Conservation (phyloP, 2,797 vertebrate species). For the Sylvia borin region DNA sequence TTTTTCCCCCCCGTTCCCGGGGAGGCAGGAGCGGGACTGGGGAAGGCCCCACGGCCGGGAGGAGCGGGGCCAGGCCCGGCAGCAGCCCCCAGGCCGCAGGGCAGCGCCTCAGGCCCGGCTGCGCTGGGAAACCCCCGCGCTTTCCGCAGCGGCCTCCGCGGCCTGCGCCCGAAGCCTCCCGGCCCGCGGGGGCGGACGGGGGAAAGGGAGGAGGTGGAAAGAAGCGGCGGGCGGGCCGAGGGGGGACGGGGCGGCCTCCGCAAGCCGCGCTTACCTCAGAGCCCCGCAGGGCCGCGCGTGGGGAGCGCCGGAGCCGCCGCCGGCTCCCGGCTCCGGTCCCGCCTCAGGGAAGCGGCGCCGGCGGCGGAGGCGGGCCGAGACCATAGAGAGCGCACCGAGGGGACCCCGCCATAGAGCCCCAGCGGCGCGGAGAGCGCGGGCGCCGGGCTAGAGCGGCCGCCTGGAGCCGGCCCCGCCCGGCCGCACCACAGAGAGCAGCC, state of each 20-base stretch:
- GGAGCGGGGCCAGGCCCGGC: neutral
- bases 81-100: neutral
- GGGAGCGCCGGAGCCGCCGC: neutral
- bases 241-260: neutral
- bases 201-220: neutral
- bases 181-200: neutral
- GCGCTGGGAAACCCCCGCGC: neutral
- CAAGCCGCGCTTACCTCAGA: neutral
- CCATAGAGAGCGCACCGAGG: conserved; percentile 24
- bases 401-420: neutral
- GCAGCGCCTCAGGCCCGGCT: neutral
- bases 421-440: neutral
- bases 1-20: neutral
- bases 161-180: neutral
- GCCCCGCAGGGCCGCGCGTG: neutral
- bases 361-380: conserved; percentile 31
- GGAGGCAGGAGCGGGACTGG: too few species aligned
- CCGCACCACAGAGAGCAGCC: neutral
- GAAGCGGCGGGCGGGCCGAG: neutral
- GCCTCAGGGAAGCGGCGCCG: conserved; percentile 31
- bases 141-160: neutral
- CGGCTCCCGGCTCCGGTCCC: neutral
- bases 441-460: neutral
- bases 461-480: neutral
- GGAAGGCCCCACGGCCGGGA: too few species aligned